Evolutionary conservation across 2,113 vertebrate species (phyloP).

Genomic region (Dryoscopus gambensis): DNA sequence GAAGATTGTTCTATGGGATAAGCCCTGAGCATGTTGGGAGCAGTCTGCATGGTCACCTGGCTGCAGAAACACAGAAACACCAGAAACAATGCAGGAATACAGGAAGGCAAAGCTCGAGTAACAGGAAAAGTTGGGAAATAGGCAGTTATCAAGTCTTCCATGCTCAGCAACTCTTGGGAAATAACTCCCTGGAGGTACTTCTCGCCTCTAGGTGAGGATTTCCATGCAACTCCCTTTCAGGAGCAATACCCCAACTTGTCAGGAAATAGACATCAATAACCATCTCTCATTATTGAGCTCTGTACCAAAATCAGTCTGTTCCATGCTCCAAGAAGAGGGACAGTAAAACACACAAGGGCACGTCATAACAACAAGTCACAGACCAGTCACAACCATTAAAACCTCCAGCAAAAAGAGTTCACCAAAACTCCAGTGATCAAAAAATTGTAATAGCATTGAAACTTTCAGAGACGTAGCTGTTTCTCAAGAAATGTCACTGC

Average conservation of each 20-base stretch:
- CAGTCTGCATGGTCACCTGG: neutral
- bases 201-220: neutral
- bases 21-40: neutral
- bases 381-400: neutral
- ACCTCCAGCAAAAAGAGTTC: neutral
- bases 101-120: neutral
- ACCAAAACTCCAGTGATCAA: neutral
- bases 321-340: neutral
- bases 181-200: neutral
- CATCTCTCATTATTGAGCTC: neutral
- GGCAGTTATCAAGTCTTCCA: neutral
- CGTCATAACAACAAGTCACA: neutral
- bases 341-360: neutral
- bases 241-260: accelerated
- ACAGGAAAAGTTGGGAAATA: neutral
- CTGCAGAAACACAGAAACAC: neutral
- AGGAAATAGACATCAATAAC: neutral
- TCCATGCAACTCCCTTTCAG: neutral
- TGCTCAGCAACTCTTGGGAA: neutral
- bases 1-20: neutral
- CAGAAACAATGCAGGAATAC: neutral
- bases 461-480: neutral
- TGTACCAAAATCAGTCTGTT: neutral
- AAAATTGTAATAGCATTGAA: neutral
- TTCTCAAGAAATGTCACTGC: neutral